These are phyloP conservation scores for Orestias chungarensis DNA, from an alignment of 2,797 vertebrate genomes.

Conservation along the genomic window DNA sequence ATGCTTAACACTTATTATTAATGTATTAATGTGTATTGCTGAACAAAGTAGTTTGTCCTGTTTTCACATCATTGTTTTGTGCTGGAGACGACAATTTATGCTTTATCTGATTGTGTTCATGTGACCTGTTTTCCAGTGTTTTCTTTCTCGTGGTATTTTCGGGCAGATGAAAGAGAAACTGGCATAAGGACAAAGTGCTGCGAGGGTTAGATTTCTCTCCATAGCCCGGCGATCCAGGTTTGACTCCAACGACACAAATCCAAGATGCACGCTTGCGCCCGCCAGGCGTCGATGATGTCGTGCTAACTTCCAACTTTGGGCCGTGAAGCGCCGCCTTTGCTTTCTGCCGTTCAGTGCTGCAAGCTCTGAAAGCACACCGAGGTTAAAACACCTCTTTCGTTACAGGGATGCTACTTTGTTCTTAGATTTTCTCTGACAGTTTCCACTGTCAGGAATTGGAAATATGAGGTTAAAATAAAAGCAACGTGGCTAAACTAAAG, in stretches of 20 bases:
- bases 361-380: constrained; percentile 17
- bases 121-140: constrained; percentile 2
- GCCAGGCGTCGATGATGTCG: constrained; percentile 22
- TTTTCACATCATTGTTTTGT: neutral
- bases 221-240: constrained; percentile 27
- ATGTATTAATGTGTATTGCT: too few species aligned
- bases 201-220: constrained; percentile 31
- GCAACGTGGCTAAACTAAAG: neutral
- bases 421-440: constrained; percentile 6
- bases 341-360: constrained; percentile 31
- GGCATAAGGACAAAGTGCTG: constrained; percentile 4
- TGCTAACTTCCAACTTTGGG: constrained; percentile 31
- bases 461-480: neutral
- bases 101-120: neutral
- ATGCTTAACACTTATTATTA: too few species aligned
- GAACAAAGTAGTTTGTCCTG: constrained; percentile 2
- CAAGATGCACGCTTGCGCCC: constrained; percentile 27
- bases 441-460: neutral
- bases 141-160: constrained; percentile 8
- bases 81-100: neutral
- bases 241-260: constrained; percentile 33
- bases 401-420: neutral
- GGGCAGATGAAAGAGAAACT: constrained; percentile 4
- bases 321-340: constrained; percentile 27
- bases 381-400: constrained; percentile 22